Percentiles rank a stretch among this genome's conserved stretches.
These are phyloP conservation scores for Limonius californicus DNA, from an alignment of 1,140 invertebrate species.

Conservation along the genomic window DNA sequence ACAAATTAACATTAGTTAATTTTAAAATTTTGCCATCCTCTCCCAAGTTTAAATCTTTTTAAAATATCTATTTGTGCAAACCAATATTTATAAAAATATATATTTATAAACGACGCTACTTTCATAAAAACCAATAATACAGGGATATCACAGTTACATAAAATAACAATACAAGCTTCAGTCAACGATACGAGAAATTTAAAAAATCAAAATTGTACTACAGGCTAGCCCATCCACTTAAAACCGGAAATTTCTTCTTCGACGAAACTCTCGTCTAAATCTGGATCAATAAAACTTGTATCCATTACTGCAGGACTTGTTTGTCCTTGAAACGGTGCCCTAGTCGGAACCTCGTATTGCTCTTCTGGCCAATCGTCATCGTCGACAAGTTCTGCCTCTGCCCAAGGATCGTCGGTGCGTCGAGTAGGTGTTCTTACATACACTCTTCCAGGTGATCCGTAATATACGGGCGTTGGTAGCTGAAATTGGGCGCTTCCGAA, in stretches of 20 bases:
- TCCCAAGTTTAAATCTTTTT: too few relatives aligned
- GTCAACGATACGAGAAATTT: too few relatives aligned
- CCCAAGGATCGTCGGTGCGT: not conserved
- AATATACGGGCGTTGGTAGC: not conserved
- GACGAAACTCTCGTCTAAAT: not conserved
- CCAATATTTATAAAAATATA: too few relatives aligned
- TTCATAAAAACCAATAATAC: too few relatives aligned
- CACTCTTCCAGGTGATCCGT: not conserved
- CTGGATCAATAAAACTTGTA: not conserved
- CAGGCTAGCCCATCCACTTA: not conserved
- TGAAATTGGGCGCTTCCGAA: not conserved
- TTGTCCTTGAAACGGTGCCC: not conserved
- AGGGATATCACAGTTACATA: too few relatives aligned
- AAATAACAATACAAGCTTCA: too few relatives aligned
- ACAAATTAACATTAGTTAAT: too few relatives aligned
- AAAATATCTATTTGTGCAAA: too few relatives aligned
- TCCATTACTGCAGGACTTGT: not conserved
- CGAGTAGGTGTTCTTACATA: not conserved
- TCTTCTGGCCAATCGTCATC: not conserved
- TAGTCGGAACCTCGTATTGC: too few relatives aligned
- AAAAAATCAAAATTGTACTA: too few relatives aligned
- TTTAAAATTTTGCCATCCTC: too few relatives aligned
- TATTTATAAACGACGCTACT: too few relatives aligned
- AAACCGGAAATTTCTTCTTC: not conserved
- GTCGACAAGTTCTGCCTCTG: not conserved